These are phyloP conservation scores for Cantharis flavilabris DNA, from an alignment of 2,888 invertebrate genomes.

Conservation along the genomic window DNA sequence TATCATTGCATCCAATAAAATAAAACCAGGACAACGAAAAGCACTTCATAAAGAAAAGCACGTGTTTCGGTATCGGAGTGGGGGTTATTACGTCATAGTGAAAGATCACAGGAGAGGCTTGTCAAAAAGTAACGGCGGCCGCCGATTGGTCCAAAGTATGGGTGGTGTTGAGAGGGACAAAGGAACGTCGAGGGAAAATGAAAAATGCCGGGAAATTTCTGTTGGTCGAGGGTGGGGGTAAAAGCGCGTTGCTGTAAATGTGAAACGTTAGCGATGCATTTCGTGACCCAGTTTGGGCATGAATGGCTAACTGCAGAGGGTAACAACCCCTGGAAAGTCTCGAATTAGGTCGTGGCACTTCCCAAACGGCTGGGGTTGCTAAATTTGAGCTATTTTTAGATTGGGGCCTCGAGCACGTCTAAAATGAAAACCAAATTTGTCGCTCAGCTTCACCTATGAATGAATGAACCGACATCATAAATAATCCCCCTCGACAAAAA, in stretches of 20 bases:
- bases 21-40: slow-evolving; percentile 42
- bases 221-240: slow-evolving; percentile 32
- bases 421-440: slow-evolving; percentile 15
- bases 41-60: slow-evolving; percentile 41
- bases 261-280: slow-evolving; percentile 43
- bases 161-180: slow-evolving; percentile 26
- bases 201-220: slow-evolving; percentile 31
- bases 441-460: not conserved
- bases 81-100: slow-evolving; percentile 44
- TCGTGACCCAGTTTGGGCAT: slow-evolving; percentile 50
- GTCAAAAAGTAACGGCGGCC: not conserved
- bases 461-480: not conserved
- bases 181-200: slow-evolving; percentile 30
- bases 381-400: slow-evolving; percentile 36
- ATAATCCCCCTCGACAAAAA: not conserved
- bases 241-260: slow-evolving; percentile 31
- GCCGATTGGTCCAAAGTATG: slow-evolving; percentile 32
- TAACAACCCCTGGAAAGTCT: slow-evolving; percentile 53
- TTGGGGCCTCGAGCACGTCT: slow-evolving; percentile 19
- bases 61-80: slow-evolving; percentile 48
- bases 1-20: slow-evolving; percentile 1
- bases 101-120: not conserved
- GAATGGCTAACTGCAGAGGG: slow-evolving; percentile 51
- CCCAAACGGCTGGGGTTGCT: slow-evolving; percentile 34
- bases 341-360: slow-evolving; percentile 48